Evolutionary conservation across 2,797 vertebrate genomes (phyloP).

Genomic region (Argentina silus): DNA sequence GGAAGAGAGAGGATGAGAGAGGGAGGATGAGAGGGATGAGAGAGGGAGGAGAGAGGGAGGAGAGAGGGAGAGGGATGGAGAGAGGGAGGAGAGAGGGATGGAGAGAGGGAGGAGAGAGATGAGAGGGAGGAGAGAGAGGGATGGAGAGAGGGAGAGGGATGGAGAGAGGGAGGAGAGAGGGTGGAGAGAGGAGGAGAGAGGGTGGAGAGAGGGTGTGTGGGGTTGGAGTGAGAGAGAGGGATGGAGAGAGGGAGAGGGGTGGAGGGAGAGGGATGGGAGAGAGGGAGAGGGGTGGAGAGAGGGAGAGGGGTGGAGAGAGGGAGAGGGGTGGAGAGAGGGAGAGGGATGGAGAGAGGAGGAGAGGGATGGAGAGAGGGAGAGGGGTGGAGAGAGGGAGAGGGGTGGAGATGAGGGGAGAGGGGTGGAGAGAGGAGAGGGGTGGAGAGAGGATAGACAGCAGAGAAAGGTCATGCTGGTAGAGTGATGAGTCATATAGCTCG

Average conservation of each 20-base stretch:
- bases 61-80: slow-evolving; percentile 29
- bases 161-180: slow-evolving; percentile 8
- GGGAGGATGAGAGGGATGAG: neutral
- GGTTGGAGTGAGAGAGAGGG: neutral
- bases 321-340: neutral
- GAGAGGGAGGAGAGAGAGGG: slow-evolving; percentile 18
- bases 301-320: neutral
- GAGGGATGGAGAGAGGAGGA: slow-evolving; percentile 9
- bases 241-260: no score
- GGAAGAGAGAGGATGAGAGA: neutral
- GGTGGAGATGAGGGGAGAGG: no score
- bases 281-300: neutral
- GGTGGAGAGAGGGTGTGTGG: neutral
- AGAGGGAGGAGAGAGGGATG: slow-evolving; percentile 22
- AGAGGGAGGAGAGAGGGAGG: slow-evolving; percentile 6
- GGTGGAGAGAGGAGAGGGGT: no score
- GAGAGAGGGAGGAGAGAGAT: slow-evolving; percentile 18
- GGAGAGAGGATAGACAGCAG: neutral
- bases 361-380: no score
- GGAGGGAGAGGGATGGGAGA: neutral
- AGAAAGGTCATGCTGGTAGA: slow-evolving; percentile 66
- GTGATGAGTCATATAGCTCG: slow-evolving; percentile 65
- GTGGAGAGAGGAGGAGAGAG: neutral
- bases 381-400: no score
- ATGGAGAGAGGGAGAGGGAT: slow-evolving; percentile 16